phyloP scores from a whole-genome alignment of 2,888 invertebrate species.

The Abrostola tripartita region DNA sequence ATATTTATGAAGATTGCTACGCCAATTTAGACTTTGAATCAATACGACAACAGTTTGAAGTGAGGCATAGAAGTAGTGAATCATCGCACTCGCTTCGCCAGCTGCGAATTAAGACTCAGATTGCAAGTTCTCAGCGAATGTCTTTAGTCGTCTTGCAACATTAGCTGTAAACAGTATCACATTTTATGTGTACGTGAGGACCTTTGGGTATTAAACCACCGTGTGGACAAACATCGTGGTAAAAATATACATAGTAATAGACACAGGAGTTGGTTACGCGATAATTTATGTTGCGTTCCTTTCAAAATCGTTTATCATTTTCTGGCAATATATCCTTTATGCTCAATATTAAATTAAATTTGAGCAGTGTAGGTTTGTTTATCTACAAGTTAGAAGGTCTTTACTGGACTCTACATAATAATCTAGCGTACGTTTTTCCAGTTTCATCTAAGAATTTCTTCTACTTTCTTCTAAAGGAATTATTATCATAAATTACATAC shows the following conservation, averaged over 20 bases:
- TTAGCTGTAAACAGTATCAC: constrained; percentile 55
- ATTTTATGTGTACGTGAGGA: constrained; percentile 31
- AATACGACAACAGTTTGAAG: constrained; percentile 54
- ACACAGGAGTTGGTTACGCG: constrained; percentile 38
- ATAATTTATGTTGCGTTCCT: constrained; percentile 34
- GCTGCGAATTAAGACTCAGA: constrained; percentile 78
- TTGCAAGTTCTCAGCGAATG: constrained; percentile 77
- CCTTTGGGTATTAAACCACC: constrained; percentile 3
- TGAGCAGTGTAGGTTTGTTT: too few relatives aligned
- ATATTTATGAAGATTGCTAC: constrained; percentile 61
- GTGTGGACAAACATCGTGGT: constrained; percentile 17
- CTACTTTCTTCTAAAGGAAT: too few relatives aligned
- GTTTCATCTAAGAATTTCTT: too few relatives aligned
- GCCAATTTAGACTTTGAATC: constrained; percentile 70
- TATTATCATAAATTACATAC: too few relatives aligned
- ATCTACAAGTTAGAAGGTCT: too few relatives aligned
- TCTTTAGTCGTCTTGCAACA: constrained; percentile 74
- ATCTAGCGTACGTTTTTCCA: too few relatives aligned
- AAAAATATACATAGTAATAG: constrained; percentile 40
- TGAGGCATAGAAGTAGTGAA: constrained; percentile 73
- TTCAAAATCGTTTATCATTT: constrained; percentile 33
- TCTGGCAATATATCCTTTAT: background rate
- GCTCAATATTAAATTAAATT: too few relatives aligned
- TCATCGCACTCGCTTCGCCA: constrained; percentile 75
- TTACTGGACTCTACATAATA: too few relatives aligned